Base-by-base conservation (phyloP, 2,797 vertebrate genomes). In the Allobates femoralis region DNA sequence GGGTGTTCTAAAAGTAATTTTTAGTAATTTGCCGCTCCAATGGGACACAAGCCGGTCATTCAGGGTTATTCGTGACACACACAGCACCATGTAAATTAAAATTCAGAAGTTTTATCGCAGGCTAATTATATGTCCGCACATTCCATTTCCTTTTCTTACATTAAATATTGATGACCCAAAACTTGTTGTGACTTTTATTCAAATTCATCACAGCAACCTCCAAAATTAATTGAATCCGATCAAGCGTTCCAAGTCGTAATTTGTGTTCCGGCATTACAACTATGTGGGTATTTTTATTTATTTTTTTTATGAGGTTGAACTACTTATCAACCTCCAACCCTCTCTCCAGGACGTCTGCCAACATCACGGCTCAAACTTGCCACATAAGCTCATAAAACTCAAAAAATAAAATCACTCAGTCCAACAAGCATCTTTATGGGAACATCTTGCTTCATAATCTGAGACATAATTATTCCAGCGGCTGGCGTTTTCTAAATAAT, bases 271-370 rank as follows among this genome's bases (percentile, higher is more conserved):
- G 30, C 66, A 30, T 55, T 28, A 53, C 34, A 77, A 37, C 79
- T 50, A 56, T 77, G 30, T 66, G 56, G 56, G 41, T 32, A 46
- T 46, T 46, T n/a, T 46, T 46, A 46, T 46, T 46, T 46, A 11
- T 86, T 76, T 86, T 86, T 86, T 86, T 86, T 86, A 86, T 56
- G 79, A 82, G 79, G 69, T n/a, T 86, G 60, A 41, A 82, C 85
- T 82, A 41, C 79, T 58, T 76, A 82, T 86, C 79, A 86, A 50
- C 79, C 79, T 86, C 79, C 85, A 82, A 76, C 79, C n/a, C 79
- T 86, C 62, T 56, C 50, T 82, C 58, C 32, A 58, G 79, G 71
- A 67, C 4, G 15, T 10, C 60, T 86, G 85, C 73, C 85, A 77
- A 69, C 32, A 46, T 21, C 60, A 77, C 18, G 51, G 26, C 69